Percentiles rank a stretch among this genome's conserved stretches.
These are phyloP conservation scores for Lucifuga dentata DNA, from an alignment of 2,113 vertebrate genomes.

Conservation along the genomic window DNA sequence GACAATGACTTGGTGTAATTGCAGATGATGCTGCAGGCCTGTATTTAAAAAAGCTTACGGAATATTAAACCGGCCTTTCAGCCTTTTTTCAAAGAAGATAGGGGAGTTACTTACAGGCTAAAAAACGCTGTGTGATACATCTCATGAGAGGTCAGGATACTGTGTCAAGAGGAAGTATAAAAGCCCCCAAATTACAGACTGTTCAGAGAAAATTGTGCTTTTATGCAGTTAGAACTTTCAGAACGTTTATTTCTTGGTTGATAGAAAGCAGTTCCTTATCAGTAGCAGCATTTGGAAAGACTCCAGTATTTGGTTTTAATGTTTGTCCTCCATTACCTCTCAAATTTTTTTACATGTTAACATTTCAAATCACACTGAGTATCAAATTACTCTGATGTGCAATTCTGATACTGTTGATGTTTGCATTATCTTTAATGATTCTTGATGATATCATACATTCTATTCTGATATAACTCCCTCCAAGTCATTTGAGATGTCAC, in stretches of 20 bases:
- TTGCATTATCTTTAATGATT: too few relatives aligned
- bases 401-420: too few relatives aligned
- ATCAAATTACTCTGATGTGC: too few relatives aligned
- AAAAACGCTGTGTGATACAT: slow-evolving; percentile 45
- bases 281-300: neutral
- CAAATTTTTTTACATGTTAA: too few relatives aligned
- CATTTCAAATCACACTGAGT: too few relatives aligned
- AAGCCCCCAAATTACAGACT: slow-evolving; percentile 35
- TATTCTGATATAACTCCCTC: neutral
- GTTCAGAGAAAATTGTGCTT: slow-evolving; percentile 8
- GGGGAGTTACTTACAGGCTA: slow-evolving; percentile 37
- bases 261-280: too few relatives aligned
- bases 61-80: slow-evolving; percentile 63
- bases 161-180: slow-evolving; percentile 59
- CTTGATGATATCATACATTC: too few relatives aligned
- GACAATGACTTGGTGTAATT: slow-evolving; percentile 69
- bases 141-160: slow-evolving; percentile 65
- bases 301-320: too few relatives aligned
- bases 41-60: slow-evolving; percentile 62
- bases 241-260: slow-evolving; percentile 4
- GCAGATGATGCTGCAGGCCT: slow-evolving; percentile 74
- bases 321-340: too few relatives aligned
- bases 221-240: slow-evolving; percentile 31
- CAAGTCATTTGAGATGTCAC: neutral
- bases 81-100: slow-evolving; percentile 47